Percentiles rank a stretch among this genome's conserved stretches.
Conservation (phyloP, 2,888 invertebrate genomes). For the Lysandra coridon region DNA sequence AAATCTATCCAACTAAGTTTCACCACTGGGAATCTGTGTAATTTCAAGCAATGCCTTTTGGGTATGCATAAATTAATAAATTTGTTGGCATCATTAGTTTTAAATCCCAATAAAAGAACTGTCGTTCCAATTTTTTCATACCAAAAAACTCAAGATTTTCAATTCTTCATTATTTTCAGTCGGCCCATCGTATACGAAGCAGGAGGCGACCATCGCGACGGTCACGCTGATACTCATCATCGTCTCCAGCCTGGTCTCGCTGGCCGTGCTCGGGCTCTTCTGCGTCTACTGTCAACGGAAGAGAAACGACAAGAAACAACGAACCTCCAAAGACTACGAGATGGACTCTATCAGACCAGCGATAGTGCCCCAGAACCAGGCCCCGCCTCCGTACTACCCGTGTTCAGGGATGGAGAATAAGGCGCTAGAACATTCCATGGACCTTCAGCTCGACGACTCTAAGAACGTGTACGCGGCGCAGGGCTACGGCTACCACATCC, state of each 20-base stretch:
- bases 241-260: conserved; percentile 88
- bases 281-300: conserved; percentile 93
- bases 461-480: conserved; percentile 92
- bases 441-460: conserved; percentile 91
- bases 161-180: conserved; percentile 73
- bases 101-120: too few relatives aligned
- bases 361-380: conserved; percentile 92
- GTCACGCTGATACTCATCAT: conserved; percentile 89
- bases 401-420: conserved; percentile 93
- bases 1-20: background rate
- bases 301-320: conserved; percentile 89
- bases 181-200: conserved; percentile 89
- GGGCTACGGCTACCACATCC: conserved; percentile 91
- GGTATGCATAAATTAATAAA: too few relatives aligned
- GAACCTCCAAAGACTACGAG: conserved; percentile 93
- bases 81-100: too few relatives aligned
- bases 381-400: conserved; percentile 95
- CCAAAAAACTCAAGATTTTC: conserved; percentile 36
- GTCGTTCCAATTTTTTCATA: too few relatives aligned
- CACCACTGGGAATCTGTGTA: background rate
- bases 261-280: conserved; percentile 83
- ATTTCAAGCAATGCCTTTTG: too few relatives aligned
- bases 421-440: conserved; percentile 93
- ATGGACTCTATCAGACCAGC: conserved; percentile 93
- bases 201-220: conserved; percentile 87